A percentile compares a stretch with the other conserved stretches of the same genome.
Evolutionary conservation across 2,113 vertebrate species (phyloP).

Genomic region (Trochalopteron elliotii): DNA sequence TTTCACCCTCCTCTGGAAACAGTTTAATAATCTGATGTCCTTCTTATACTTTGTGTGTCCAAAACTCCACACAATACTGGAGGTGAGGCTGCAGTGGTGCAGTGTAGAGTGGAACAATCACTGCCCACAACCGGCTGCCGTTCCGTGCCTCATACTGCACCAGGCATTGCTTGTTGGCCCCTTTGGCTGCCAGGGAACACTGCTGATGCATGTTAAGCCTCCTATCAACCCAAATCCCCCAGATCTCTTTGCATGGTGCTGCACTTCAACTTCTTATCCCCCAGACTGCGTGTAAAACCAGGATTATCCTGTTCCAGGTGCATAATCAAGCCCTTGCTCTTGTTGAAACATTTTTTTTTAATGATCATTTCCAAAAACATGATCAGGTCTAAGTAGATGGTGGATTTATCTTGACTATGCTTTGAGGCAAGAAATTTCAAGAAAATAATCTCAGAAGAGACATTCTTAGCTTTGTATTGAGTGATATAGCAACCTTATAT

Average conservation of each 20-base stretch:
- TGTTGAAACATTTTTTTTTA: not conserved
- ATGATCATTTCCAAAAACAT: not conserved
- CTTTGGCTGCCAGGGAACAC: not conserved
- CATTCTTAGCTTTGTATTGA: not conserved
- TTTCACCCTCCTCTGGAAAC: not conserved
- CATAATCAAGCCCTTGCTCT: not conserved
- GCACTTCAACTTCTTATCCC: not conserved
- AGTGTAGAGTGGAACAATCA: not conserved
- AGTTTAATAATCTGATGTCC: not conserved
- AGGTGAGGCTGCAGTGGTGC: fast-evolving
- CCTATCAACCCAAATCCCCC: not conserved
- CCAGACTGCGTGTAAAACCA: not conserved
- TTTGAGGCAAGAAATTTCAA: not conserved
- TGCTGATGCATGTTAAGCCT: not conserved
- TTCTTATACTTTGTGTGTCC: not conserved
- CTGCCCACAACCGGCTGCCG: fast-evolving
- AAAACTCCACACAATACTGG: not conserved
- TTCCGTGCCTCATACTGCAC: fast-evolving
- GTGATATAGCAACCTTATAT: not conserved
- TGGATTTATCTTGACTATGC: not conserved
- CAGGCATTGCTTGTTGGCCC: fast-evolving
- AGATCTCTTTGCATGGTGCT: fast-evolving
- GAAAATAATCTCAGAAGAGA: not conserved
- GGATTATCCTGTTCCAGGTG: not conserved
- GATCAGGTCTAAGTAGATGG: not conserved